Base-by-base conservation (phyloP, 2,113 vertebrate species). In the Epinephelus cyanopodus region DNA sequence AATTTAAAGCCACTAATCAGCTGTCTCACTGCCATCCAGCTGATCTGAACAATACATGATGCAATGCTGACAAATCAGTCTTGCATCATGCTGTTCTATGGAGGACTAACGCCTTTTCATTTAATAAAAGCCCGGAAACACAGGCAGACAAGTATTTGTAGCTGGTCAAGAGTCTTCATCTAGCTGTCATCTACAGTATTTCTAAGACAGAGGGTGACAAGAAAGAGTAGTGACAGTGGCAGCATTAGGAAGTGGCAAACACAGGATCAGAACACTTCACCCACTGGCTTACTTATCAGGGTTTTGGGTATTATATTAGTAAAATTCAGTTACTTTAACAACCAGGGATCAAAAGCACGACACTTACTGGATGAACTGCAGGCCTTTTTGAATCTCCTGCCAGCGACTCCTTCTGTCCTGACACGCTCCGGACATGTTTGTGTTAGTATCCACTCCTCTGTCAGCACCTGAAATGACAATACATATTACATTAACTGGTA, bases 361-460 rank as follows among this genome's bases (percentile, higher is more conserved):
- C 56, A 95, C 97, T 96, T 95, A 99, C 98, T 98, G 97, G 85
- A 99, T 99, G 78, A 99, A 99, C 93, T 97, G 96, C 10, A 99
- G 92, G 77, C 97, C 98, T 90, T 97, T 97, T 92, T 97, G 96
- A 90, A 99, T 99, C 89, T 96, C 96, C 90, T 98, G 97, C 94
- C 97, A 97, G 83, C 98, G 97, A 90, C 92, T 95, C 76, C 95
- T 96, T 93, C 98, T 96, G 94, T 97, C 97, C 94, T 96, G 96
- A 15, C 95, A 95, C 83, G 91, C 94, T 93, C 92, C 95, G 85
- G 98, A 98, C 98, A 99, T 99, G 95, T 95, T 98, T 92, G 58
- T 90, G 82, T 78, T 61, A 94, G 87, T 93, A 89, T 85, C 92
- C 93, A 88, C 90, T 93, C 94, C 90, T 84, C 63, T 65, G 39